These are phyloP conservation scores for Piaya cayana DNA, from an alignment of 2,113 vertebrate species.

Conservation along the genomic window DNA sequence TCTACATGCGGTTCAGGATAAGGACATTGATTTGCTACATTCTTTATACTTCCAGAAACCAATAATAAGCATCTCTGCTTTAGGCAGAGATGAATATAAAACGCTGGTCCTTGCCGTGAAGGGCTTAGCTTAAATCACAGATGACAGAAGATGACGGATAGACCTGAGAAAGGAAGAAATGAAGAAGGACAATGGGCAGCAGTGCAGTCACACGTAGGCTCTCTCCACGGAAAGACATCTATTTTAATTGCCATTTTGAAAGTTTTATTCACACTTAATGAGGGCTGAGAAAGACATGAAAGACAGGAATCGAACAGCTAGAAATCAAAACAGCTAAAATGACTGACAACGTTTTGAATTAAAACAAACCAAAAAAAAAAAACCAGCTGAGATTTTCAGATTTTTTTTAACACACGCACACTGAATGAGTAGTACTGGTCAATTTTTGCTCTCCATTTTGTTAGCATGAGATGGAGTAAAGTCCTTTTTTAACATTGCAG, in stretches of 20 bases:
- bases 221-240: background rate
- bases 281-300: background rate
- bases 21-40: constrained; percentile 5
- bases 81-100: background rate
- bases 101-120: background rate
- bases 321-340: background rate
- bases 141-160: background rate
- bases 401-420: background rate
- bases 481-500: background rate
- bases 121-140: constrained; percentile 18
- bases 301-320: background rate
- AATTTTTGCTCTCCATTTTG: background rate
- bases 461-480: background rate
- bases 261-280: background rate
- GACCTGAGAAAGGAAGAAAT: background rate
- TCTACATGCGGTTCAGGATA: constrained; percentile 12
- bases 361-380: background rate
- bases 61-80: background rate
- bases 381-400: background rate
- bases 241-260: constrained; percentile 15
- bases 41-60: constrained; percentile 40
- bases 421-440: background rate
- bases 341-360: background rate
- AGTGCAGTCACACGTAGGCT: background rate
- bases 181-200: background rate